phyloP scores from a whole-genome alignment of 1,140 invertebrate genomes.

The Ceratina calcarata region DNA sequence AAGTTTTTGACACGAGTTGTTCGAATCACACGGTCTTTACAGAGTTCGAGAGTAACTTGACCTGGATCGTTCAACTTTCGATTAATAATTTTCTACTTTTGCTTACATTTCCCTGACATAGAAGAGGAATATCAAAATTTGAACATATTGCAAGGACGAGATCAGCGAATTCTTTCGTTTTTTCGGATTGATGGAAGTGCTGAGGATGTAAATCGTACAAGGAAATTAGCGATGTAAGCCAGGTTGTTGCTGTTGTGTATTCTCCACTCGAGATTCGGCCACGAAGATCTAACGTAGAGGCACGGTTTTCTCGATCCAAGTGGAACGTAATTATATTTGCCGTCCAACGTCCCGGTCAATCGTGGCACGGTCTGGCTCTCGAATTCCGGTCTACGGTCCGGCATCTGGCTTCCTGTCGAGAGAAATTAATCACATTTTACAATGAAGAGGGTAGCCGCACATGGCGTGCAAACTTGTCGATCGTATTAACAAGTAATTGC shows the following conservation, averaged over 20 bases:
- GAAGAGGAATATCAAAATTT: too few relatives aligned
- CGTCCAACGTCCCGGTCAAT: slow-evolving; percentile 67
- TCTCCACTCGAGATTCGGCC: slow-evolving; percentile 77
- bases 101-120: too few relatives aligned
- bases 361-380: slow-evolving; percentile 67
- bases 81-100: too few relatives aligned
- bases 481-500: slow-evolving; percentile 7
- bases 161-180: background rate
- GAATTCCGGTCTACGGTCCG: slow-evolving; percentile 60
- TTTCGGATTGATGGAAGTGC: background rate
- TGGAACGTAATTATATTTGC: slow-evolving; percentile 75
- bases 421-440: slow-evolving; percentile 28
- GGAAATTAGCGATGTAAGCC: slow-evolving; percentile 65
- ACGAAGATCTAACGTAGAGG: slow-evolving; percentile 75
- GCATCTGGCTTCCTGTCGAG: slow-evolving; percentile 58
- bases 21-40: too few relatives aligned
- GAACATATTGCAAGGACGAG: too few relatives aligned
- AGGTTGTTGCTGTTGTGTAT: slow-evolving; percentile 73
- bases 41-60: too few relatives aligned
- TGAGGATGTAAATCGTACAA: slow-evolving; percentile 60
- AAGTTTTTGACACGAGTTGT: background rate
- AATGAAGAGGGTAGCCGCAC: background rate
- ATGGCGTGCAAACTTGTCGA: background rate
- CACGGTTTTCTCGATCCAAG: slow-evolving; percentile 75
- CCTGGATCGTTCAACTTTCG: too few relatives aligned